phyloP scores from a whole-genome alignment of 2,888 invertebrate species.

The Nephrotoma guestfalica region DNA sequence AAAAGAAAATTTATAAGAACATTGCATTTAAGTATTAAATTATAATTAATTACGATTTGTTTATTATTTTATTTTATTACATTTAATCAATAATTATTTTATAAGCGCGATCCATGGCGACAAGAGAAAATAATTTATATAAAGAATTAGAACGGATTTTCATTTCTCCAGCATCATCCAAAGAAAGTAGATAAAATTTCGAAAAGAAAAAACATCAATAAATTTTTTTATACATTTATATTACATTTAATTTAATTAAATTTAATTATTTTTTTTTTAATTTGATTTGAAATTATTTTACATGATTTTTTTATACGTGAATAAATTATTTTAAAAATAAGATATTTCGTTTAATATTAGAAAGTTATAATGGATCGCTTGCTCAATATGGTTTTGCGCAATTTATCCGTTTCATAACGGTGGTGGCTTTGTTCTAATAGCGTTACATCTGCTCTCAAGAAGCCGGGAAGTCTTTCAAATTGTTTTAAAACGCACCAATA shows the following conservation, averaged over 20 bases:
- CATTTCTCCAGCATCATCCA: background rate
- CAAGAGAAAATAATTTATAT: background rate
- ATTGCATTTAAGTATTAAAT: background rate
- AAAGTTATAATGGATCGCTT: background rate
- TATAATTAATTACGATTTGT: background rate
- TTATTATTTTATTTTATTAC: background rate
- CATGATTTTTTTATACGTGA: background rate
- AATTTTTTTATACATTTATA: background rate
- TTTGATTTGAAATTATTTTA: background rate
- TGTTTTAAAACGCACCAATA: background rate
- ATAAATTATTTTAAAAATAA: background rate
- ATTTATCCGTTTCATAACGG: background rate
- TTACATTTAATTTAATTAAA: background rate
- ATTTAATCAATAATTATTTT: background rate
- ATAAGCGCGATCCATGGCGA: background rate
- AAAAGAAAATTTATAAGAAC: background rate
- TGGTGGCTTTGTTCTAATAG: background rate
- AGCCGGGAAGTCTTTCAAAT: background rate
- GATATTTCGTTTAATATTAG: background rate
- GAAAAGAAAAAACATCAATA: background rate
- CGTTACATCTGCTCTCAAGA: background rate
- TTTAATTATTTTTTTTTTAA: background rate
- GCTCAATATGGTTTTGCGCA: background rate
- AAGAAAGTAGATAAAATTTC: background rate
- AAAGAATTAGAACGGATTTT: background rate